phyloP scores from a whole-genome alignment of 1,140 invertebrate species.

The Rhagoletis zephyria region DNA sequence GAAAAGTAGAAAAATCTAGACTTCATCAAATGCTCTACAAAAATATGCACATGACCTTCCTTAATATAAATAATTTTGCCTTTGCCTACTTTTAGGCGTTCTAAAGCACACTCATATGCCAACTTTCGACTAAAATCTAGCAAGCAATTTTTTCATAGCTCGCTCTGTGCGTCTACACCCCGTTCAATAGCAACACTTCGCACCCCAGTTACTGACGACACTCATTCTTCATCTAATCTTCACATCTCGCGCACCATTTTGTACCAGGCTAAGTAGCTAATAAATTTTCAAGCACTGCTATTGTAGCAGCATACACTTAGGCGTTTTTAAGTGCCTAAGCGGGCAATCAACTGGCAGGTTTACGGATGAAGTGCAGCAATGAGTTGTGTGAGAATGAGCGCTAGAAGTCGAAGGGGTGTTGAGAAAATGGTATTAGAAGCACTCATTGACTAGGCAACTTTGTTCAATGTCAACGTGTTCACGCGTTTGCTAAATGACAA shows the following conservation, averaged over 20 bases:
- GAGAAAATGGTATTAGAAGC: too few species aligned
- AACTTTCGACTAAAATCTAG: neutral
- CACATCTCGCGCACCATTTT: slow-evolving; percentile 45
- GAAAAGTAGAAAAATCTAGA: too few species aligned
- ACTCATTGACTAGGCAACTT: slow-evolving; percentile 10
- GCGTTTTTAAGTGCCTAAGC: slow-evolving; percentile 38
- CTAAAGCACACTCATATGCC: neutral
- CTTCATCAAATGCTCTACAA: neutral
- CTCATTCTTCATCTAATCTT: slow-evolving; percentile 35
- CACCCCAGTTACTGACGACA: neutral
- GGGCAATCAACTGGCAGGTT: slow-evolving; percentile 39
- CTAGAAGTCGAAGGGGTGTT: neutral
- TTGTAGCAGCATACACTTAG: slow-evolving; percentile 48
- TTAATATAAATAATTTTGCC: neutral
- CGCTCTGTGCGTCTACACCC: neutral
- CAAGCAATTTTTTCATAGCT: slow-evolving; percentile 17
- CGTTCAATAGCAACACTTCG: neutral
- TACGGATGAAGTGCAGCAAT: neutral
- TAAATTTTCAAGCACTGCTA: slow-evolving; percentile 49
- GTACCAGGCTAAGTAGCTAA: slow-evolving; percentile 35
- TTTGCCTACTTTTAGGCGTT: neutral
- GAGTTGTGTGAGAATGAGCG: neutral
- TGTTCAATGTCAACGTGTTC: slow-evolving; percentile 39
- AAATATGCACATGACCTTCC: neutral
- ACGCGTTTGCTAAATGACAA: neutral